These are phyloP conservation scores for Leucoma salicis DNA, from an alignment of 2,888 invertebrate genomes.

Conservation along the genomic window DNA sequence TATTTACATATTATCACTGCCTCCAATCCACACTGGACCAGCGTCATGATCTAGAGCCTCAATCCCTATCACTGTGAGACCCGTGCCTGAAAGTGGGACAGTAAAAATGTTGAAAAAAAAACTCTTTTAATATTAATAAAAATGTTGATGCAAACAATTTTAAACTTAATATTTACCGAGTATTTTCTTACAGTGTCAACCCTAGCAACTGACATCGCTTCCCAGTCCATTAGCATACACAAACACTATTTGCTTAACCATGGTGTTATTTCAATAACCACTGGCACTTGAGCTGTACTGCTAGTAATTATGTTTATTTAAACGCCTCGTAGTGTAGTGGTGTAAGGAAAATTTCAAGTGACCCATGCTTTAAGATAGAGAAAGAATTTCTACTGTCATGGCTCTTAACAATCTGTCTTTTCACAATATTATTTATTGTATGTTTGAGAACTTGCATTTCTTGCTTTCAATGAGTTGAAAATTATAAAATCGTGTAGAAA, in stretches of 20 bases:
- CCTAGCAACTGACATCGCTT: conserved; percentile 16
- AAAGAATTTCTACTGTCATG: neutral
- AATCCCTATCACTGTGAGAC: no score
- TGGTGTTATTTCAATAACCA: conserved; percentile 38
- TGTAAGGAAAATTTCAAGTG: conserved; percentile 2
- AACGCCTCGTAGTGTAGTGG: conserved; percentile 5
- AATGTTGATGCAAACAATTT: no score
- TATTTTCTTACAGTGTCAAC: conserved; percentile 13
- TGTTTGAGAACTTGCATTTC: no score
- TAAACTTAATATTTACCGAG: neutral
- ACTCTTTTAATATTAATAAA: no score
- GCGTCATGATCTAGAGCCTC: no score
- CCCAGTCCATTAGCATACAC: conserved; percentile 32
- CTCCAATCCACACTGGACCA: no score
- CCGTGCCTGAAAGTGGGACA: neutral
- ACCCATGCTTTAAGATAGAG: neutral
- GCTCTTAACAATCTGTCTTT: neutral
- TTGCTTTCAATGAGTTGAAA: no score
- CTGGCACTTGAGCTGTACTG: conserved; percentile 20
- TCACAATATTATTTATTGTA: no score
- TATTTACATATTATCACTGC: no score
- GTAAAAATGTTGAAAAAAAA: no score
- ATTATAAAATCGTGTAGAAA: no score
- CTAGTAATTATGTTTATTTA: conserved; percentile 30
- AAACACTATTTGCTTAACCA: conserved; percentile 29